A percentile compares a stretch with the other conserved stretches of the same genome.
These are phyloP conservation scores for Heliconius nattereri DNA, from an alignment of 1,140 invertebrate species.

Conservation along the genomic window DNA sequence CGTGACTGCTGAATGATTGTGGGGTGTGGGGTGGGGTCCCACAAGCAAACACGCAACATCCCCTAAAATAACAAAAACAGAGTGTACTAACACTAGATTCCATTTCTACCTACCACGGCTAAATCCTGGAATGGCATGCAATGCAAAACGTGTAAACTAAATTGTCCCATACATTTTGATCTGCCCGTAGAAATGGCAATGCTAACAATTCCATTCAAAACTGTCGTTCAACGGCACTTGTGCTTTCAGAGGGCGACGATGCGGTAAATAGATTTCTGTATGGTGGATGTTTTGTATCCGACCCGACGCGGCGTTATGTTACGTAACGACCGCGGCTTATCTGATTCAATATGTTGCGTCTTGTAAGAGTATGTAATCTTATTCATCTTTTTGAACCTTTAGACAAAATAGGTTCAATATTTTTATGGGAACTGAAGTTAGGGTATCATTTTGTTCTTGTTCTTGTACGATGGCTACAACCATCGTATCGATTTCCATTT, in stretches of 20 bases:
- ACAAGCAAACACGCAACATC: too few species aligned
- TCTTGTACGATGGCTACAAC: too few species aligned
- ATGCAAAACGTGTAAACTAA: neutral
- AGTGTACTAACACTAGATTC: neutral
- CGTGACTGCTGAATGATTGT: too few species aligned
- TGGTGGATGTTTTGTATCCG: neutral
- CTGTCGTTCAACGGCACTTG: constrained; percentile 23
- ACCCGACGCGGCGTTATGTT: neutral
- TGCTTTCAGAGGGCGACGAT: constrained; percentile 17
- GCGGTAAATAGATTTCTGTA: constrained; percentile 15
- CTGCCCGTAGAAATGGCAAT: constrained; percentile 21
- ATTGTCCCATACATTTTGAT: constrained; percentile 11
- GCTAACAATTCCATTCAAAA: constrained; percentile 30
- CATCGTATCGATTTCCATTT: too few species aligned
- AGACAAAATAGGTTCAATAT: neutral
- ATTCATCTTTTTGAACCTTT: neutral
- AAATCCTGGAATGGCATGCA: neutral
- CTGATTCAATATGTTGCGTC: neutral
- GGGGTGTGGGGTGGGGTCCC: too few species aligned
- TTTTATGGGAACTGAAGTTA: too few species aligned
- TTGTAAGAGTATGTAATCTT: neutral
- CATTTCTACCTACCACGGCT: neutral
- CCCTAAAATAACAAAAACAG: neutral
- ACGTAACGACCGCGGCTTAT: constrained; percentile 2
- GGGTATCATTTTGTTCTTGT: too few species aligned